Conservation (phyloP, 2,113 vertebrate species). For the Myotis lucifugus region DNA sequence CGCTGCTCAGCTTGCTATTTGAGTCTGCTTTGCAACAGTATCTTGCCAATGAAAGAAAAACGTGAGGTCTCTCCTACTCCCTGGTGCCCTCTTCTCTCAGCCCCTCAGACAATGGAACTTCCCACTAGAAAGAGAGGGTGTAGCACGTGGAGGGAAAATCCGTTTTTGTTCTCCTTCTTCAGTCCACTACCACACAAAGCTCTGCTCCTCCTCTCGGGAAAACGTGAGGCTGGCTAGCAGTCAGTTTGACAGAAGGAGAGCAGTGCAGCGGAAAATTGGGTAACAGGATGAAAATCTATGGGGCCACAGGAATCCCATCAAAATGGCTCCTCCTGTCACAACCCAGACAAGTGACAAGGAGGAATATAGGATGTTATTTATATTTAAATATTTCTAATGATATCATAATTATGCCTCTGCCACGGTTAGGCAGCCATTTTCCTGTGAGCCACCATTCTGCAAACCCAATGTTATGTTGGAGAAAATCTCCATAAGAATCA, state of each 20-base stretch:
- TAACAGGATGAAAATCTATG: slow-evolving; percentile 88
- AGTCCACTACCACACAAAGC: slow-evolving; percentile 80
- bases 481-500: slow-evolving; percentile 82
- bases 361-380: slow-evolving; percentile 85
- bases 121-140: slow-evolving; percentile 62
- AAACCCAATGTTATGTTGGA: slow-evolving; percentile 78
- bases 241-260: slow-evolving; percentile 88
- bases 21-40: neutral
- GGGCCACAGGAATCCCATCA: slow-evolving; percentile 87
- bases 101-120: slow-evolving; percentile 63
- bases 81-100: neutral
- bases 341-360: slow-evolving; percentile 85
- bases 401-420: slow-evolving; percentile 82
- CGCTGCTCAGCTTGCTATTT: neutral
- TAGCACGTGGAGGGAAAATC: slow-evolving; percentile 68
- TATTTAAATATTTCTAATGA: slow-evolving; percentile 86
- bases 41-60: slow-evolving; percentile 10
- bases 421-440: slow-evolving; percentile 76
- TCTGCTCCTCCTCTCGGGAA: slow-evolving; percentile 78
- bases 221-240: slow-evolving; percentile 84
- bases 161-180: slow-evolving; percentile 73
- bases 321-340: slow-evolving; percentile 86
- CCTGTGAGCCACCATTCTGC: slow-evolving; percentile 76
- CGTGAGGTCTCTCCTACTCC: neutral
- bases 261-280: slow-evolving; percentile 89